Evolutionary conservation across 2,797 vertebrate species (phyloP), one percentile per base, ranked within the genome.

Genomic region (Heliangelus exortis): DNA sequence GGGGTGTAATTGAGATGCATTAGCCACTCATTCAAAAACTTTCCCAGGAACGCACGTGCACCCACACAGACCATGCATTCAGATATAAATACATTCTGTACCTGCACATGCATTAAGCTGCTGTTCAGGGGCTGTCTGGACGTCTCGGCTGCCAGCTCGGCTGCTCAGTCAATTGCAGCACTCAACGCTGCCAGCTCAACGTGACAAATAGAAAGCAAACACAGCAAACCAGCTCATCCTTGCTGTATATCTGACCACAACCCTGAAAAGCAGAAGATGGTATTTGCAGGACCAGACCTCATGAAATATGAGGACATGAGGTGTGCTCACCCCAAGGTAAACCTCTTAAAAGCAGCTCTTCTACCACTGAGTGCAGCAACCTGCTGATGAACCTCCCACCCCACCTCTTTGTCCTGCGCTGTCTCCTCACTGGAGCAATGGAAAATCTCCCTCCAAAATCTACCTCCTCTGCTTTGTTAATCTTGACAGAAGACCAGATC

Each of bases 11-110:
- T 93, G 95, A 94, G 96, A 90, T 89, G 93, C 87, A 47, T 92
- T 88, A 95, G 68, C 92, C 90, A 55, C 73, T 76, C 77, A 14
- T 89, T 89, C 51, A 66, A 29, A 90, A 97, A 95, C 95, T 96
- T 97, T 97, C 95, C 94, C 95, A 96, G 93, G 94, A 86, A 86
- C 91, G 89, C 92, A 94, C 57, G 93, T 92, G 93, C 48, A 7
- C 65, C 10, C 85, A 92, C 95, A 96, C 95, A 97, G 96, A 91
- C 95, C 6, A 15, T 83, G 91, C 96, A 97, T 97, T 97, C 96
- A 97, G 95, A 87, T 92, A 92, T 92, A 94, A 97, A 97, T 91
- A 95, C 95, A 90, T 92, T 85, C 95, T 9, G 71, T 96, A 96
- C 95, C 93, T 97, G 91, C 94, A 93, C 90, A 94, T 90, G 93